A percentile compares a stretch with the other conserved stretches of the same genome.
Evolutionary conservation across 1,140 invertebrate species (phyloP).

Genomic region (Trissolcus basalis): DNA sequence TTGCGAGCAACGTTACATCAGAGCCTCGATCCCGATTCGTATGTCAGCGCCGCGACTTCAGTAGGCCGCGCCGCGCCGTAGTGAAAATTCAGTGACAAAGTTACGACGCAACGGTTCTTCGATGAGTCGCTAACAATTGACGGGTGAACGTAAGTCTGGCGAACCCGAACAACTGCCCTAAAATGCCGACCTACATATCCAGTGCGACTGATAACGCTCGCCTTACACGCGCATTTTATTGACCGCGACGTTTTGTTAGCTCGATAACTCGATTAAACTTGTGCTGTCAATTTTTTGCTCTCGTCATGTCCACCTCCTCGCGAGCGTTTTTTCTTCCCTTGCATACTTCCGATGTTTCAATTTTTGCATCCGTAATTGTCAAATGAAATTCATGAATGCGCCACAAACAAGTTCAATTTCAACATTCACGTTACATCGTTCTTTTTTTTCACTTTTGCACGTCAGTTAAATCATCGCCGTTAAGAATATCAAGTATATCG

Average conservation of each 20-base stretch:
- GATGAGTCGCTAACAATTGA: conserved; percentile 15
- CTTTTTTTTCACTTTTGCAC: too few relatives aligned
- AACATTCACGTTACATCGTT: too few relatives aligned
- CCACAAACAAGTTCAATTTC: too few relatives aligned
- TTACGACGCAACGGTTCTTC: not conserved
- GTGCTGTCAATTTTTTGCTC: not conserved
- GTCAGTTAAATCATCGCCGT: too few relatives aligned
- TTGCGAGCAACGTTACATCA: conserved; percentile 22
- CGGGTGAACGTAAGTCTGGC: conserved; percentile 18
- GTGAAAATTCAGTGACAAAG: conserved; percentile 6
- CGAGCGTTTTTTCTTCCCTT: too few relatives aligned
- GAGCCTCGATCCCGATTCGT: conserved; percentile 42
- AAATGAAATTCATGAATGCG: too few relatives aligned
- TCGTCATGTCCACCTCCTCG: too few relatives aligned
- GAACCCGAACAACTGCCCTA: not conserved
- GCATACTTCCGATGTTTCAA: too few relatives aligned
- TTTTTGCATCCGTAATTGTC: too few relatives aligned
- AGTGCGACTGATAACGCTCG: not conserved
- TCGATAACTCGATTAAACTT: conserved; percentile 13
- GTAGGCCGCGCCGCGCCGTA: conserved; percentile 33
- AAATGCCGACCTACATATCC: conserved; percentile 13
- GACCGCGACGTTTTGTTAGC: conserved; percentile 11
- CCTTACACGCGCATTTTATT: conserved; percentile 8
- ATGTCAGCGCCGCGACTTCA: conserved; percentile 26
- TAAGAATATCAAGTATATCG: too few relatives aligned